phyloP scores from a whole-genome alignment of 1,140 invertebrate species.

The Leptinotarsa lineolata region DNA sequence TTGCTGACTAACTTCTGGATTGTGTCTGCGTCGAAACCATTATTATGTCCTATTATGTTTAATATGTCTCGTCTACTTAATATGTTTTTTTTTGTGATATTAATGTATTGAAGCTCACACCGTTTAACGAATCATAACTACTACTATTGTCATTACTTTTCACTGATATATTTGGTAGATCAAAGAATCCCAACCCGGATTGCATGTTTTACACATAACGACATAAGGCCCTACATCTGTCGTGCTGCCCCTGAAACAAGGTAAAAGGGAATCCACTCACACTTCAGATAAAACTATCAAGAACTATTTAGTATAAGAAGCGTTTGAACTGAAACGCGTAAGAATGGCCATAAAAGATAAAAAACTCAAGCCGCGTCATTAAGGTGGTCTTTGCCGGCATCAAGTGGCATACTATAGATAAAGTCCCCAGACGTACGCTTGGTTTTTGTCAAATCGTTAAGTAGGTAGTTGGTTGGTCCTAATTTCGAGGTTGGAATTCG shows the following conservation, averaged over 20 bases:
- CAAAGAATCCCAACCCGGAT: no score
- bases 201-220: no score
- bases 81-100: no score
- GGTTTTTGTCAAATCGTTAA: constrained; percentile 41
- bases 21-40: no score
- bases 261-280: constrained; percentile 2
- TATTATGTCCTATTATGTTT: no score
- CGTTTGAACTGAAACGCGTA: constrained; percentile 10
- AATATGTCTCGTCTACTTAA: no score
- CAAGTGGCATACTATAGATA: constrained; percentile 42
- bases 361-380: constrained; percentile 33
- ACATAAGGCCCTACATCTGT: neutral
- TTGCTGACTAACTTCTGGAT: no score
- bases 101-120: no score
- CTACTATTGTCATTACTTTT: no score
- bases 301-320: neutral
- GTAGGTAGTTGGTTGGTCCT: constrained; percentile 26
- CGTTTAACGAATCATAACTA: no score
- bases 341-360: constrained; percentile 29
- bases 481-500: constrained; percentile 16
- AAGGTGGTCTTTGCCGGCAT: constrained; percentile 41
- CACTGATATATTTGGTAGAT: no score
- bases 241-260: neutral
- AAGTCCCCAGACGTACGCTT: constrained; percentile 27
- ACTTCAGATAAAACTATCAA: constrained; percentile 6